These are phyloP conservation scores for Zosterops lateralis DNA, from an alignment of 2,113 vertebrate genomes.

Conservation along the genomic window DNA sequence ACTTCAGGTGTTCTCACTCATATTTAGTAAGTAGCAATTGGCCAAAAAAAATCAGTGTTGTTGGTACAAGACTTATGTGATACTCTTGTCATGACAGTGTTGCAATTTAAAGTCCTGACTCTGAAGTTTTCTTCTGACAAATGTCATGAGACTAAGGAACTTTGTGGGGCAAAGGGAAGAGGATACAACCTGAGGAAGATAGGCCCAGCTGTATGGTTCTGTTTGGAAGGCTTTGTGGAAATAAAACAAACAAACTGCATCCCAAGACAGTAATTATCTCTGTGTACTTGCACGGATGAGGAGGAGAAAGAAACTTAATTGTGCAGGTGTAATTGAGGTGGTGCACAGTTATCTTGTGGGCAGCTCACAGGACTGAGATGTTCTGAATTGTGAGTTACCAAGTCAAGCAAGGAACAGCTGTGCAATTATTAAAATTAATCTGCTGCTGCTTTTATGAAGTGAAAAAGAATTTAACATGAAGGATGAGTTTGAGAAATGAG, in stretches of 20 bases:
- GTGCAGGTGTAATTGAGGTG: constrained; percentile 15
- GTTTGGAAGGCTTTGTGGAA: background rate
- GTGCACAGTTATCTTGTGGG: background rate
- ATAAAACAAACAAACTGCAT: background rate
- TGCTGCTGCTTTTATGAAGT: background rate
- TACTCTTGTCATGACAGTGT: background rate
- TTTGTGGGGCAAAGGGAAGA: background rate
- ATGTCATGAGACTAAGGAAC: background rate
- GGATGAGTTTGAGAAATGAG: background rate
- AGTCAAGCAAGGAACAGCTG: background rate
- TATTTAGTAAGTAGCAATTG: background rate
- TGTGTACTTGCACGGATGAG: background rate
- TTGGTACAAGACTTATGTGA: background rate
- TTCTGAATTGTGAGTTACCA: background rate
- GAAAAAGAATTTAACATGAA: background rate
- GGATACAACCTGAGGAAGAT: background rate
- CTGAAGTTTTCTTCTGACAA: background rate
- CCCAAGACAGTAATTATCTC: background rate
- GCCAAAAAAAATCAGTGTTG: background rate
- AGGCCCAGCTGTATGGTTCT: background rate
- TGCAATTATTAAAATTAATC: background rate
- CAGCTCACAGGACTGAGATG: background rate
- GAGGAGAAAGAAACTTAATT: background rate
- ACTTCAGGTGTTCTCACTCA: background rate
- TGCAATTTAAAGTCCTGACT: background rate